These are phyloP conservation scores for Carapus acus DNA, from an alignment of 2,797 vertebrate species.

Conservation along the genomic window DNA sequence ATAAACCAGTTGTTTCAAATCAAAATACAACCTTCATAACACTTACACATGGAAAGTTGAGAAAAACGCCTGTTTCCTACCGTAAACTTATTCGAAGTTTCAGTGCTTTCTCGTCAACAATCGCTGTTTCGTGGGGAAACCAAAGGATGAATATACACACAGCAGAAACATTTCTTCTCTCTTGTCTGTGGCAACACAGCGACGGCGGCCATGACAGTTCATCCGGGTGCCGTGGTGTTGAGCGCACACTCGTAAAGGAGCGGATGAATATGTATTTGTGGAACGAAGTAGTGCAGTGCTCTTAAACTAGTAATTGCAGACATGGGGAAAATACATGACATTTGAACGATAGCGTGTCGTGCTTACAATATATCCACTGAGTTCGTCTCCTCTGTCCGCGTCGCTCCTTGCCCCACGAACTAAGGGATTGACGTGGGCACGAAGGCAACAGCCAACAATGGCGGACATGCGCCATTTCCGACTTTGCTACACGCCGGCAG, in stretches of 20 bases:
- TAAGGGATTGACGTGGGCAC: slow-evolving; percentile 18
- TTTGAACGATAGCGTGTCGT: neutral
- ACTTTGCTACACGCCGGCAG: slow-evolving; percentile 6
- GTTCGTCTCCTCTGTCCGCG: slow-evolving; percentile 20
- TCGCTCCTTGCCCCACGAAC: slow-evolving; percentile 35
- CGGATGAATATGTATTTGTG: slow-evolving; percentile 70
- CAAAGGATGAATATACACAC: slow-evolving; percentile 25
- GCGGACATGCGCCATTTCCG: slow-evolving; percentile 58
- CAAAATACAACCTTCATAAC: slow-evolving; percentile 59
- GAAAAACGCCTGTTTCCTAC: slow-evolving; percentile 45
- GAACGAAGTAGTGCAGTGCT: slow-evolving; percentile 45
- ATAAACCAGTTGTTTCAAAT: slow-evolving; percentile 51
- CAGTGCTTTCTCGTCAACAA: slow-evolving; percentile 22
- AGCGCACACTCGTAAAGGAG: slow-evolving; percentile 58
- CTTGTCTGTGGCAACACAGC: slow-evolving; percentile 76
- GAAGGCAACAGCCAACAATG: slow-evolving; percentile 53
- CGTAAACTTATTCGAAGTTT: slow-evolving; percentile 51
- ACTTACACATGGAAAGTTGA: slow-evolving; percentile 56
- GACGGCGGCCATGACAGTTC: slow-evolving; percentile 94
- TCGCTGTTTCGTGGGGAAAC: slow-evolving; percentile 29
- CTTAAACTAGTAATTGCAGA: neutral
- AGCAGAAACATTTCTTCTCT: slow-evolving; percentile 66
- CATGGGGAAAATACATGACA: slow-evolving; percentile 4
- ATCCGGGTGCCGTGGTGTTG: slow-evolving; percentile 81
- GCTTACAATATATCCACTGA: too few species aligned